Percentiles rank a stretch among this genome's conserved stretches.
These are phyloP conservation scores for Aplidium turbinatum DNA, from an alignment of 23 tunicate species.

Conservation along the genomic window DNA sequence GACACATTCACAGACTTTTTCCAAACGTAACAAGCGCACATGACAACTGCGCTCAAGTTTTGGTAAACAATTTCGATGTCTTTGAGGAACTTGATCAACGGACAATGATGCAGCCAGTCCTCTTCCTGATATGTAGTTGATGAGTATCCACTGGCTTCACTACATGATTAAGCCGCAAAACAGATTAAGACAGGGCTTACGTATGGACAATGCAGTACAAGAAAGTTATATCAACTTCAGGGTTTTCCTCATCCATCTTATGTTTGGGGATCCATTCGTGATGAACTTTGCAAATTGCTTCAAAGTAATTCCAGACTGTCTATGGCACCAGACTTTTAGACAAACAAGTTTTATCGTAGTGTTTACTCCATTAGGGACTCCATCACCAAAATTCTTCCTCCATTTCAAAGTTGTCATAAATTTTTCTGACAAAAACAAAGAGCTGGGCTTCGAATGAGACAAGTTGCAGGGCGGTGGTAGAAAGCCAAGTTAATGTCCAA, in stretches of 20 bases:
- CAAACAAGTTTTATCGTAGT: slow-evolving; percentile 22
- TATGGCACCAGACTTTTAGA: slow-evolving; percentile 12
- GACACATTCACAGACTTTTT: no score
- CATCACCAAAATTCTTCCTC: slow-evolving; percentile 21
- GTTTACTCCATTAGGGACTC: slow-evolving; percentile 20
- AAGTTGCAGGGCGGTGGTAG: no score
- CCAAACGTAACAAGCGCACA: no score
- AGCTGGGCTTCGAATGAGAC: no score
- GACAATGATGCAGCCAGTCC: no score
- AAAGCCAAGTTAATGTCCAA: no score
- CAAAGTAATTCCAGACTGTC: slow-evolving; percentile 12
- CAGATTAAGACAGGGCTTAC: slow-evolving; percentile 33
- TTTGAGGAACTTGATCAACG: no score
- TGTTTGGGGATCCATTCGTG: slow-evolving; percentile 41
- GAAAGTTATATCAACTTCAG: slow-evolving; percentile 21
- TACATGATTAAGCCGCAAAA: slow-evolving; percentile 12
- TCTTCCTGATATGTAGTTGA: slow-evolving; percentile 18
- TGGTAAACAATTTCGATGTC: no score
- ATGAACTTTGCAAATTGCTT: slow-evolving; percentile 23
- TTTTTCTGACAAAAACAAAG: no score
- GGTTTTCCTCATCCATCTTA: slow-evolving; percentile 27
- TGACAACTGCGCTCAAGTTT: no score
- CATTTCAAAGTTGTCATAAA: slow-evolving; percentile 15
- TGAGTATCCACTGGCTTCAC: slow-evolving; percentile 30
- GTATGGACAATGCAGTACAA: slow-evolving; percentile 29